phyloP scores from a whole-genome alignment of 2,113 vertebrate genomes.

The Euleptes europaea region DNA sequence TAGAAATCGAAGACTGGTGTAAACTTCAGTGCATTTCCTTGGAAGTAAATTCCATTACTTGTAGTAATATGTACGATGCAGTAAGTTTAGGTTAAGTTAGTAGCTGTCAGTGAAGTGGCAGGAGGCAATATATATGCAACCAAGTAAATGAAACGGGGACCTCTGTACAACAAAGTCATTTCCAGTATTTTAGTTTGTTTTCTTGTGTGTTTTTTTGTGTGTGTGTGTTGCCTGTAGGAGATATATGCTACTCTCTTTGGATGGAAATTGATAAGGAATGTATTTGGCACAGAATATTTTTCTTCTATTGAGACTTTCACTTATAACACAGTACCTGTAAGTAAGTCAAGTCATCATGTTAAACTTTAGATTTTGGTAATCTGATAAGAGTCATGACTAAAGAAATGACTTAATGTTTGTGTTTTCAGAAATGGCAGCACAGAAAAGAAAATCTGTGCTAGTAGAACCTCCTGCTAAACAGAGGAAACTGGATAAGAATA shows the following conservation, averaged over 20 bases:
- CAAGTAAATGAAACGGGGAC: not conserved
- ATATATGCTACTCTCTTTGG: slow-evolving; percentile 63
- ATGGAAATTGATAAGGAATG: slow-evolving; percentile 76
- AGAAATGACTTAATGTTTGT: slow-evolving; percentile 49
- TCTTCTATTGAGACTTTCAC: slow-evolving; percentile 70
- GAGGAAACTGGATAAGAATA: slow-evolving; percentile 73
- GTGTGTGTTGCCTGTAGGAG: slow-evolving; percentile 60
- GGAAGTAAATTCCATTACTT: not conserved
- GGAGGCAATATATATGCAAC: not conserved
- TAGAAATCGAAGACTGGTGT: not conserved
- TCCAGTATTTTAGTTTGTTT: not conserved
- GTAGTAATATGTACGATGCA: not conserved
- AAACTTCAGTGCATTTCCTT: not conserved
- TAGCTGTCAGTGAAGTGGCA: not conserved
- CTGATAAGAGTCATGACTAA: not conserved
- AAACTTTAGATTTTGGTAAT: not conserved
- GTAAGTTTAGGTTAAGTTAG: not conserved
- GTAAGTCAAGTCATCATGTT: slow-evolving; percentile 58
- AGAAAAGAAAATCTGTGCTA: slow-evolving; percentile 75
- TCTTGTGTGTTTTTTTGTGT: slow-evolving; percentile 3
- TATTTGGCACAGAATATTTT: slow-evolving; percentile 75
- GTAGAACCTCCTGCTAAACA: slow-evolving; percentile 74
- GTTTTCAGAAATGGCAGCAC: slow-evolving; percentile 81
- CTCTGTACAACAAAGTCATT: not conserved
- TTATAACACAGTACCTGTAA: slow-evolving; percentile 76